Evolutionary conservation across 23 tunicate genomes (phyloP).

Genomic region (Phallusia fumigata): DNA sequence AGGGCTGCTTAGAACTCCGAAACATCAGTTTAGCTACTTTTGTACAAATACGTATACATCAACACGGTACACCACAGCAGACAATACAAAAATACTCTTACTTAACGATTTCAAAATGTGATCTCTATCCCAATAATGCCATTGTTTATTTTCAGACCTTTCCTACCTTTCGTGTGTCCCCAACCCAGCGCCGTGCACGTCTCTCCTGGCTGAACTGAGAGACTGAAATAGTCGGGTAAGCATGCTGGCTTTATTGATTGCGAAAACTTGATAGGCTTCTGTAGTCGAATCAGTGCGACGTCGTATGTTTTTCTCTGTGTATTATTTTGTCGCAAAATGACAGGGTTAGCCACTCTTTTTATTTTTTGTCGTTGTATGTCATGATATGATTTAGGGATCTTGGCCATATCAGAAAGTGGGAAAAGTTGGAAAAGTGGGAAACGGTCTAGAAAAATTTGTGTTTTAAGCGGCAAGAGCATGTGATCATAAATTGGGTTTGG

Average conservation of each 20-base stretch:
- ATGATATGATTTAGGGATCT: too few relatives aligned
- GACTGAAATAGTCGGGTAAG: not conserved
- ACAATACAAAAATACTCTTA: too few relatives aligned
- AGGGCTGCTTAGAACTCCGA: not conserved
- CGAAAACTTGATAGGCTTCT: not conserved
- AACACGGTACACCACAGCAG: too few relatives aligned
- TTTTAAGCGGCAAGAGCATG: too few relatives aligned
- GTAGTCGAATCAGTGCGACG: constrained; percentile 18
- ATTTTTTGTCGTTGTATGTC: too few relatives aligned
- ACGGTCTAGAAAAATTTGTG: too few relatives aligned
- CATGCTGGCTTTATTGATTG: constrained; percentile 9
- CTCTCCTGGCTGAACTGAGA: constrained; percentile 23
- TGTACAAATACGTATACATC: too few relatives aligned
- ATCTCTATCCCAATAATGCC: not conserved
- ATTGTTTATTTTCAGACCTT: not conserved
- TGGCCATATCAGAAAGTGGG: too few relatives aligned
- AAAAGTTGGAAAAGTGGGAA: not conserved
- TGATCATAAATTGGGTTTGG: too few relatives aligned
- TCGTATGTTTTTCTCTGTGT: constrained; percentile 20
- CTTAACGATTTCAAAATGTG: too few relatives aligned
- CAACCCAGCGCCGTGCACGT: constrained; percentile 19
- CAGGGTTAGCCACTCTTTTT: not conserved
- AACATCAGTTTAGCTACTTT: not conserved
- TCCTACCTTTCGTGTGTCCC: constrained; percentile 22
- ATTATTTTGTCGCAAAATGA: not conserved